Evolutionary conservation across 53 echinoderm and acorn worm species (phyloP).

Genomic region (Temnopleurus reevesii): DNA sequence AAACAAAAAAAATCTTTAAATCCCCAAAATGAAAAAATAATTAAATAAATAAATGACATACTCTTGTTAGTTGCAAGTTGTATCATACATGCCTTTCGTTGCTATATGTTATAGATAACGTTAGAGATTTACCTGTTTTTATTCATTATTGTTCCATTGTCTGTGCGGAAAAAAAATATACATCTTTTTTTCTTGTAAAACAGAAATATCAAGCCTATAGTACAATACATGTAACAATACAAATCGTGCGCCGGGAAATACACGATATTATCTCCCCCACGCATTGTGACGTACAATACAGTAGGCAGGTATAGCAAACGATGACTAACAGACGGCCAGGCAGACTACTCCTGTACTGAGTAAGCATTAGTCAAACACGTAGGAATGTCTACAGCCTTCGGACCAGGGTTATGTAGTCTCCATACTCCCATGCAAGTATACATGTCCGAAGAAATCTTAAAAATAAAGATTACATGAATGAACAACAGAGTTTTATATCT

Average conservation of each 20-base stretch:
- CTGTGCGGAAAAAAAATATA: not conserved
- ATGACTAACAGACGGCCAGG: conserved; percentile 36
- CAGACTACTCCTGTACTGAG: conserved; percentile 35
- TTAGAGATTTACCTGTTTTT: no score
- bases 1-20: no score
- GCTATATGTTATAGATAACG: no score
- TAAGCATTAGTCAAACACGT: conserved; percentile 45
- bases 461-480: not conserved
- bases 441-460: not conserved
- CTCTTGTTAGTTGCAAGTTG: no score
- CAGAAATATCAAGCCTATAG: not conserved
- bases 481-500: not conserved
- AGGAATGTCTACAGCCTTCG: conserved; percentile 46
- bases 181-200: no score
- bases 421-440: not conserved
- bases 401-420: not conserved
- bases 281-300: not conserved
- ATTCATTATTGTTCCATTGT: not conserved
- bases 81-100: no score
- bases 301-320: not conserved
- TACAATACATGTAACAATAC: not conserved
- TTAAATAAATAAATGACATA: no score
- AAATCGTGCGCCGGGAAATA: not conserved
- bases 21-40: no score
- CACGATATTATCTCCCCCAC: not conserved